phyloP scores from a whole-genome alignment of 2,113 vertebrate species.

The Oryzias melastigma region DNA sequence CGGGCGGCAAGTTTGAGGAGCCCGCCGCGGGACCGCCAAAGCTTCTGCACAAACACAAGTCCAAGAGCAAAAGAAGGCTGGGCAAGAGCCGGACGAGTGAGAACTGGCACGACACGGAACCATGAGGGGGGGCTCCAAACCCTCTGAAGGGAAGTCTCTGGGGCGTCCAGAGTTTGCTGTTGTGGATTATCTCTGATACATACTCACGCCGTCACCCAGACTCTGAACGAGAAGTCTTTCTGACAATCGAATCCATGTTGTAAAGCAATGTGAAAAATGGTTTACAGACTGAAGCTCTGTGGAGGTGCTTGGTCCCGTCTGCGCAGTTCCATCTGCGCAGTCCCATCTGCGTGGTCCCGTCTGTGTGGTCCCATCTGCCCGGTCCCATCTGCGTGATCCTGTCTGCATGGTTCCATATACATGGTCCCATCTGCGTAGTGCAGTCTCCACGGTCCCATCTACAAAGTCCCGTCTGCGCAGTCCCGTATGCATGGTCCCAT shows the following conservation, averaged over 20 bases:
- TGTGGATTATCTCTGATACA: conserved; percentile 55
- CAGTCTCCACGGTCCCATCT: too few relatives aligned
- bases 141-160: conserved; percentile 15
- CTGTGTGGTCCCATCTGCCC: too few relatives aligned
- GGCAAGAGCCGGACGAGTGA: conserved; percentile 82
- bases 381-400: too few relatives aligned
- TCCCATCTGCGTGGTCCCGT: too few relatives aligned
- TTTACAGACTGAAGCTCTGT: conserved; percentile 1
- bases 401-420: too few relatives aligned
- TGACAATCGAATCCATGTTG: conserved; percentile 23
- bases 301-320: conserved; percentile 13
- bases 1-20: conserved; percentile 84
- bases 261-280: conserved; percentile 39
- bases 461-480: conserved; percentile 7
- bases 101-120: conserved; percentile 83
- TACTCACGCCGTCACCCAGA: conserved; percentile 27
- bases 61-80: conserved; percentile 85
- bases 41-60: conserved; percentile 83
- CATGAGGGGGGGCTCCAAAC: conserved; percentile 65
- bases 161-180: conserved; percentile 14
- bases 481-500: too few relatives aligned
- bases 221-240: conserved; percentile 26
- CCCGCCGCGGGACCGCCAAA: conserved; percentile 77
- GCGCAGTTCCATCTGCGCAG: neutral
- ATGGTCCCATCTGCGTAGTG: too few relatives aligned